Base-by-base conservation (phyloP, 1,140 invertebrate species). In the Leptinotarsa undecemlineata region DNA sequence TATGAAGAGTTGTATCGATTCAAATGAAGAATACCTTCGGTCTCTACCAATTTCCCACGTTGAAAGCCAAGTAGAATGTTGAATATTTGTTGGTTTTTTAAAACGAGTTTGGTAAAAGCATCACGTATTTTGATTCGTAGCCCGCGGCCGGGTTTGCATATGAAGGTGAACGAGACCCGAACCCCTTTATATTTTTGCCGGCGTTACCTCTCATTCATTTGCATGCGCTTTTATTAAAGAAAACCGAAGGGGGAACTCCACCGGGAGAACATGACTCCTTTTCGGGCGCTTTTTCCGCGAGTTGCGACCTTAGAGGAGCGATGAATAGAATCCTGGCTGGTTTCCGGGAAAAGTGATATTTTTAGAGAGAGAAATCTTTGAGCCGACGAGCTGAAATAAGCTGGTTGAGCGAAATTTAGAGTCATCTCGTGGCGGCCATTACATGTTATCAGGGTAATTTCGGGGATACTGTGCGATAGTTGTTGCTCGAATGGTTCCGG, bases 381-480 rank as follows among this genome's bases (percentile, higher is more conserved):
- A 17, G 17, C 51, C 51, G n/a, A 17, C 51, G 51, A 57, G 51
- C 51, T 57, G 51, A 19, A 57, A 57, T 57, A 57, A 57, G 51
- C 14, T 57, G 51, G 51, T n/a, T 74, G 73, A 77, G 74, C 42
- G 62, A 70, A 77, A 77, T 75, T 77, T 75, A 48, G 47, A 77
- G 62, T 68, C 76, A 73, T 75, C 76, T 77, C 74, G 76, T 48
- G 76, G 76, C 72, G 48, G 73, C 71, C 74, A 77, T 77, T 77
- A 63, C 68, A 68, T 75, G 76, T 77, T 77, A 77, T 77, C 76
- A 77, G 62, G 23, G 74, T 73, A 75, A 77, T 77, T 77, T 72
- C 61, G 68, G 74, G 71, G 71, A 57, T 57, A 57, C 51, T 57
- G 51, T 57, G 51, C 51, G 51, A 77, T 77, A 77, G 76, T 77